Base-by-base conservation (phyloP, 2,888 invertebrate genomes). In the Clepsis dumicolana region DNA sequence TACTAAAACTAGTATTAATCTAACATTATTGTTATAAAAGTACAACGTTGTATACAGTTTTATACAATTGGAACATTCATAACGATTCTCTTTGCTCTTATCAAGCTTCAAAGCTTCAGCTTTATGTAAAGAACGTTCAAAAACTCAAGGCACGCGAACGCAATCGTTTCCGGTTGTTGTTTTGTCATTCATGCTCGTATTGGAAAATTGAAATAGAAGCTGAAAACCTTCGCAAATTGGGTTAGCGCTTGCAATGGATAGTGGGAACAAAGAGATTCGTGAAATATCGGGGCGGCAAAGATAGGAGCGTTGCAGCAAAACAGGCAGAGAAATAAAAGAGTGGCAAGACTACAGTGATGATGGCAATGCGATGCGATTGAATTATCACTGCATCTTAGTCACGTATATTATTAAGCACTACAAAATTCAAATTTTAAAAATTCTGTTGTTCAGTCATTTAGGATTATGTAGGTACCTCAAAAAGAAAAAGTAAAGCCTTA, bases 251-350 rank as follows among this genome's bases (percentile, higher is more conserved):
- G 53, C 35, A 65, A 8, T 12, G 21, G 8, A 38, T 32, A 32
- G 56, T 27, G 53, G 54, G 50, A 41, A 59, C 27, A 65, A 59
- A 65, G 32, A 16, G 57, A 18, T 29, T n/a, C 18, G 61, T 66
- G 44, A 54, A 66, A 60, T 54, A 66, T 66, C 61, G 25, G n/a
- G 18, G 44, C 25, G 25, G 18, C 35, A 61, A 54, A 65, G 44
- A 61, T 61, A 48, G 61, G 32, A 60, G 25, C 41, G 16, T 5
- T 48, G 61, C 53, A 54, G 44, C 54, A 61, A 53, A 54, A 53
- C 53, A 44, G 50, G 38, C 14, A 14, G 38, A 18, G 48, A 41
- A 60, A 27, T 52, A 52, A 41, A 60, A 41, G 18, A 8, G 54
- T n/a, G 16, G 16, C 27, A 14, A 52, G 25, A 25, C 14, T 10